phyloP scores from a whole-genome alignment of 2,113 vertebrate species.

The Mastomys coucha region DNA sequence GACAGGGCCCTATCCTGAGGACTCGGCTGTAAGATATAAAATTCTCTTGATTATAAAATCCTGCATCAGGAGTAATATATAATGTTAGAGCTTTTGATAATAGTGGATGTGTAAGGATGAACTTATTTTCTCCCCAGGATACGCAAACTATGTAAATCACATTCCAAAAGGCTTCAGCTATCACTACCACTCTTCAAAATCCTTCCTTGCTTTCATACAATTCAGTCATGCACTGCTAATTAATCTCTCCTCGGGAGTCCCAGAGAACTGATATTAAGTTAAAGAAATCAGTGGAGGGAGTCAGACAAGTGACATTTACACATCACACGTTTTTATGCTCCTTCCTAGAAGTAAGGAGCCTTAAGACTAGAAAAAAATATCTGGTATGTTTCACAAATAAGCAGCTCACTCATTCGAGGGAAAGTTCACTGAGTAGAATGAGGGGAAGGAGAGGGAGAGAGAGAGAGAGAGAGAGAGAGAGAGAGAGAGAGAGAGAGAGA shows the following conservation, averaged over 20 bases:
- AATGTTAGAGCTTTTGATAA: slow-evolving; percentile 21
- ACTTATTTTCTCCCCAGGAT: neutral
- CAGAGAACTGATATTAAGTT: slow-evolving; percentile 6
- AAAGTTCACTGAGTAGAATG: neutral
- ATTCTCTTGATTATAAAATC: slow-evolving; percentile 39
- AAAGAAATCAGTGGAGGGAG: slow-evolving; percentile 37
- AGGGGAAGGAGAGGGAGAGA: neutral
- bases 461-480: neutral
- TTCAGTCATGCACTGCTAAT: slow-evolving; percentile 30
- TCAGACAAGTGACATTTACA: slow-evolving; percentile 42
- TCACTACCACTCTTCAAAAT: slow-evolving; percentile 9
- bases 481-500: no score
- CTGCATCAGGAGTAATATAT: neutral
- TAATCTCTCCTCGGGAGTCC: slow-evolving; percentile 32
- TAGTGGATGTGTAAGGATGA: neutral
- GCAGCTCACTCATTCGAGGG: neutral
- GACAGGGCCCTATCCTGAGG: neutral
- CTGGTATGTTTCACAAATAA: neutral
- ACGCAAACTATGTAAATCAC: slow-evolving; percentile 32
- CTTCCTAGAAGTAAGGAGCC: slow-evolving; percentile 40
- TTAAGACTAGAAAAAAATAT: neutral
- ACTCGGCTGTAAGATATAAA: neutral
- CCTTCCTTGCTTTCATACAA: slow-evolving; percentile 4
- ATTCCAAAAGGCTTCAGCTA: slow-evolving; percentile 6
- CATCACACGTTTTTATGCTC: slow-evolving; percentile 44